Conservation (phyloP, 2,797 vertebrate species). For the Lagorchestes hirsutus region DNA sequence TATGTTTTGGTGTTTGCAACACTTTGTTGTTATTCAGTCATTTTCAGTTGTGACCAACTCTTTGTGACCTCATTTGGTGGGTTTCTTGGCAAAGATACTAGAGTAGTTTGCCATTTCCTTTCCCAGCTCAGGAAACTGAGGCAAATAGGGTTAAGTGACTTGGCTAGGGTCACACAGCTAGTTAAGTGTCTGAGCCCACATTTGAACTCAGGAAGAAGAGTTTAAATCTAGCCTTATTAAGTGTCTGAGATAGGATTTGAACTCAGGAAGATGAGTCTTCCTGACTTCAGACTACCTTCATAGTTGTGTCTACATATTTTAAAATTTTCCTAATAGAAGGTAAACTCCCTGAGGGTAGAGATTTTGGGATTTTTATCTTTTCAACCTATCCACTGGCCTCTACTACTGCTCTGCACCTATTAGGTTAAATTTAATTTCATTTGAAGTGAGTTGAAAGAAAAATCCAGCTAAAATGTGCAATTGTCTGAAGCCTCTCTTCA, state of each 20-base stretch:
- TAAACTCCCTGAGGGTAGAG: neutral
- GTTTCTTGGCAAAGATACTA: neutral
- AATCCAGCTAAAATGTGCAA: neutral
- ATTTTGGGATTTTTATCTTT: neutral
- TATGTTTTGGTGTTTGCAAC: neutral
- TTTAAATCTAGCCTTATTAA: too few relatives aligned
- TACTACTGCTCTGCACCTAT: constrained; percentile 1
- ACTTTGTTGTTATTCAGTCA: too few relatives aligned
- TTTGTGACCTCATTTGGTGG: neutral
- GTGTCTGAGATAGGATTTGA: neutral
- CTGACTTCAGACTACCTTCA: neutral
- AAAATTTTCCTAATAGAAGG: neutral
- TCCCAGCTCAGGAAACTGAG: neutral
- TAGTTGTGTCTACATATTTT: neutral
- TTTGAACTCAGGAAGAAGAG: too few relatives aligned
- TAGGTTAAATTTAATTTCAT: neutral
- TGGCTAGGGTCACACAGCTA: neutral
- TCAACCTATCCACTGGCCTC: neutral
- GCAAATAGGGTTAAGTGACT: neutral
- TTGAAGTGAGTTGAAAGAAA: neutral
- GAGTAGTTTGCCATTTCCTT: neutral
- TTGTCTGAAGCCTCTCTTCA: constrained; percentile 11
- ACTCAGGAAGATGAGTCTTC: neutral
- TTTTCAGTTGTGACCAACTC: neutral
- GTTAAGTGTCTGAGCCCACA: too few relatives aligned